These are phyloP conservation scores for Drosophila parthenogenetica DNA, from an alignment of 2,888 invertebrate species.

Conservation along the genomic window DNA sequence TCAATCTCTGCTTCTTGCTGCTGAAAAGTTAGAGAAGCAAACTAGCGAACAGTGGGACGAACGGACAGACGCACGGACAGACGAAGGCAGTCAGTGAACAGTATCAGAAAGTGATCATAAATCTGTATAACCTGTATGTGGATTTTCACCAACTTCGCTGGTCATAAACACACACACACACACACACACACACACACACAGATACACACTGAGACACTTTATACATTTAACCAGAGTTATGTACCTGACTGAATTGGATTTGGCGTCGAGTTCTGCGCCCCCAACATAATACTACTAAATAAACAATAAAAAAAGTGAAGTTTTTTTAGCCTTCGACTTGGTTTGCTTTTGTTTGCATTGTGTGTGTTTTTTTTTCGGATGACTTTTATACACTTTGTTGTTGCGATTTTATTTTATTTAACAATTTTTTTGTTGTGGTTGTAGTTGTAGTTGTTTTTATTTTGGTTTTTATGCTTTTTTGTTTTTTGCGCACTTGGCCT, in stretches of 20 bases:
- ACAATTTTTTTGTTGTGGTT: slow-evolving; percentile 15
- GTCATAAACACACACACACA: slow-evolving; percentile 15
- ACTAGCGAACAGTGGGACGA: no score
- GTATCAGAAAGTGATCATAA: slow-evolving; percentile 77
- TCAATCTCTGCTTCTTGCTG: slow-evolving; percentile 19
- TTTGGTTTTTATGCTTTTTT: slow-evolving; percentile 20
- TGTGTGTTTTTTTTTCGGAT: slow-evolving; percentile 29
- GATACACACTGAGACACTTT: background rate
- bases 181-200: slow-evolving; percentile 4
- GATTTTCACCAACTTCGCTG: slow-evolving; percentile 66
- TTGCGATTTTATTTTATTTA: slow-evolving; percentile 25
- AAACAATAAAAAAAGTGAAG: slow-evolving; percentile 67
- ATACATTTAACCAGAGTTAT: slow-evolving; percentile 31
- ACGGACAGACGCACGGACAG: slow-evolving; percentile 1
- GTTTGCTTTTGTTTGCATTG: slow-evolving; percentile 33
- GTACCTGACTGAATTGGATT: slow-evolving; percentile 17
- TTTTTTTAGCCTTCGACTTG: slow-evolving; percentile 63
- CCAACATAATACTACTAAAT: slow-evolving; percentile 14
- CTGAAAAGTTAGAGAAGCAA: slow-evolving; percentile 22
- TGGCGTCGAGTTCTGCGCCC: slow-evolving; percentile 40
- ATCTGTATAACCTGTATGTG: slow-evolving; percentile 73
- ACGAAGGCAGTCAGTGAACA: slow-evolving; percentile 41
- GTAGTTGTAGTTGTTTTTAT: slow-evolving; percentile 12
- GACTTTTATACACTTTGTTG: slow-evolving; percentile 48
- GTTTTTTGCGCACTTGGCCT: slow-evolving; percentile 73